Conservation (phyloP, 2,113 vertebrate species). For the Nothoprocta pentlandii region DNA sequence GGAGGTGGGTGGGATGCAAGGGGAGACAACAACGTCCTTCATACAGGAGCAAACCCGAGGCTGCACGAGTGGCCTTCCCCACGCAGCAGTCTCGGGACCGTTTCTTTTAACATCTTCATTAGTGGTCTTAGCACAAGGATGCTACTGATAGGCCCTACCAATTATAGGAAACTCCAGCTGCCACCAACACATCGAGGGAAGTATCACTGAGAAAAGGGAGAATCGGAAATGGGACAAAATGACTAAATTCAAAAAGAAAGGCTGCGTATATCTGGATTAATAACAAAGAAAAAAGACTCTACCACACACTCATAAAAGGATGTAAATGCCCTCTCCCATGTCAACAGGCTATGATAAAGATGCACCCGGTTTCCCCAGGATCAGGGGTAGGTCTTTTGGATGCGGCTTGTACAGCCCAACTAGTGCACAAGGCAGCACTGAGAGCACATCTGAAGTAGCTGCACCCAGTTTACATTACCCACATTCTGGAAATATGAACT, state of each 20-base stretch:
- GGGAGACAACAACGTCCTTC: neutral
- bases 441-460: neutral
- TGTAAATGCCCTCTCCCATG: neutral
- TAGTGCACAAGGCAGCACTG: neutral
- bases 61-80: neutral
- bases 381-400: neutral
- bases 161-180: neutral
- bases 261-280: neutral
- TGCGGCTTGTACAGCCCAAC: neutral
- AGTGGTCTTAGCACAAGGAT: neutral
- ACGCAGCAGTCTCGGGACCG: neutral
- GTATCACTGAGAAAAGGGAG: neutral
- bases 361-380: neutral
- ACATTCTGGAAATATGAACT: neutral
- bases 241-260: neutral
- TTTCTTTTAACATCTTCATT: slow-evolving; percentile 1
- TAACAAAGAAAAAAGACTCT: rapidly evolving
- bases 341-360: neutral
- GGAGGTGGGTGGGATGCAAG: neutral
- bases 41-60: neutral
- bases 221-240: neutral
- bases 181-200: neutral
- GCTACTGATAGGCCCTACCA: neutral
- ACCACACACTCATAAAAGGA: neutral
- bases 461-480: neutral